Conservation (phyloP, 2,888 invertebrate species). For the Hyalella azteca region DNA sequence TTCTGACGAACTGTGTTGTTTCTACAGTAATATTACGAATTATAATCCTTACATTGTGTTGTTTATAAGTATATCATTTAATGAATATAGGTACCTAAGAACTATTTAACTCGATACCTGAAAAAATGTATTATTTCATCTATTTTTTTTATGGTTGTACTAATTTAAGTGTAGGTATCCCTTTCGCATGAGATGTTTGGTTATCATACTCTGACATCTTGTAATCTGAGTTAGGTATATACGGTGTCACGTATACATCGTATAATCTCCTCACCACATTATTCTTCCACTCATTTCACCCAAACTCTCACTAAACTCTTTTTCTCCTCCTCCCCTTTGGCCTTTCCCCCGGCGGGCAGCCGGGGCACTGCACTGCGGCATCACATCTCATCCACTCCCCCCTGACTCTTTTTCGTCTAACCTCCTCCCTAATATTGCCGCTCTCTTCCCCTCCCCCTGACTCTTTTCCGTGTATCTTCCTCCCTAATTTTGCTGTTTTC, state of each 20-base stretch:
- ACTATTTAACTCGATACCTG: too few species aligned
- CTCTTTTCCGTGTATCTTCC: background rate
- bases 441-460: background rate
- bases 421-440: background rate
- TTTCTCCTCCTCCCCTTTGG: background rate
- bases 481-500: background rate
- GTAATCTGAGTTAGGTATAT: background rate
- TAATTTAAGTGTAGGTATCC: too few species aligned
- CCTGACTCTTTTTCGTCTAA: background rate
- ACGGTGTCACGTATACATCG: background rate
- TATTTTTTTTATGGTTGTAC: too few species aligned
- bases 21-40: too few species aligned
- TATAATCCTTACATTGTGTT: too few species aligned
- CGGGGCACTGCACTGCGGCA: background rate
- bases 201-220: background rate
- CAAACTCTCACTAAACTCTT: background rate
- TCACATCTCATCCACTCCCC: background rate
- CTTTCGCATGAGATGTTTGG: background rate
- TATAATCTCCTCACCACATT: too few species aligned
- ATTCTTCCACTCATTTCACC: background rate
- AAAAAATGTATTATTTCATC: too few species aligned
- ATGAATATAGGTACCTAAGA: too few species aligned
- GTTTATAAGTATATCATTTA: too few species aligned
- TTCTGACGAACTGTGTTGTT: too few species aligned
- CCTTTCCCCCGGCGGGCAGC: too few species aligned